A percentile compares a stretch with the other conserved stretches of the same genome.
Evolutionary conservation across 2,888 invertebrate species (phyloP).

Genomic region (Callyntrura guangdongensis): DNA sequence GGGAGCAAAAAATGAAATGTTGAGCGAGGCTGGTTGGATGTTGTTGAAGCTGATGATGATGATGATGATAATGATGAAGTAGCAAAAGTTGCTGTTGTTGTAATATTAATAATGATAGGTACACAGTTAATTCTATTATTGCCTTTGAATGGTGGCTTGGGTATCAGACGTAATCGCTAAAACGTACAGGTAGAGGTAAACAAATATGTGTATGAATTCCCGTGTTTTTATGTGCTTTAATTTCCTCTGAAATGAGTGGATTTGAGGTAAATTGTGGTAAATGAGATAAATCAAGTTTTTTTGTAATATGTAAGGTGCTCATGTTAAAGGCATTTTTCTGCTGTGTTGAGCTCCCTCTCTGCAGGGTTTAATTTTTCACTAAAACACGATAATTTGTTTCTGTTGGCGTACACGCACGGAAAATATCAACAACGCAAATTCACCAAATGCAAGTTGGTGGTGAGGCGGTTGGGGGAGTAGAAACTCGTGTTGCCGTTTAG

Average conservation of each 20-base stretch:
- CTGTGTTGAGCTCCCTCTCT: no score
- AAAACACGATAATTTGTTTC: no score
- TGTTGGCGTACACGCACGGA: no score
- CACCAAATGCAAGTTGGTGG: no score
- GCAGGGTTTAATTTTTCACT: no score
- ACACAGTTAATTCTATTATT: slow-evolving; percentile 17
- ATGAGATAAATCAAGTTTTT: background rate
- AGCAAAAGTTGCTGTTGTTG: background rate
- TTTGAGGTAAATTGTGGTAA: no score
- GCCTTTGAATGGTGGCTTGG: slow-evolving; percentile 11
- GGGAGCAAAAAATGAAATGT: slow-evolving; percentile 67
- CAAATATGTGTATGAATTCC: background rate
- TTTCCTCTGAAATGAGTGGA: background rate
- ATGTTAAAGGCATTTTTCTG: background rate
- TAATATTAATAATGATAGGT: slow-evolving; percentile 1
- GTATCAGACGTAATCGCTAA: background rate
- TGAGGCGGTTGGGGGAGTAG: no score
- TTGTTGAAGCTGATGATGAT: background rate
- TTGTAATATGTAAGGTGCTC: background rate
- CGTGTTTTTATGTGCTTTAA: background rate
- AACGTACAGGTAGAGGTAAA: background rate
- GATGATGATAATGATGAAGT: background rate
- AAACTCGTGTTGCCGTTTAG: no score
- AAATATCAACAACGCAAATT: no score
- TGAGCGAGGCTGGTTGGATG: slow-evolving; percentile 13